A percentile compares a stretch with the other conserved stretches of the same genome.
Conservation (phyloP, 2,113 vertebrate species). For the Passer montanus region DNA sequence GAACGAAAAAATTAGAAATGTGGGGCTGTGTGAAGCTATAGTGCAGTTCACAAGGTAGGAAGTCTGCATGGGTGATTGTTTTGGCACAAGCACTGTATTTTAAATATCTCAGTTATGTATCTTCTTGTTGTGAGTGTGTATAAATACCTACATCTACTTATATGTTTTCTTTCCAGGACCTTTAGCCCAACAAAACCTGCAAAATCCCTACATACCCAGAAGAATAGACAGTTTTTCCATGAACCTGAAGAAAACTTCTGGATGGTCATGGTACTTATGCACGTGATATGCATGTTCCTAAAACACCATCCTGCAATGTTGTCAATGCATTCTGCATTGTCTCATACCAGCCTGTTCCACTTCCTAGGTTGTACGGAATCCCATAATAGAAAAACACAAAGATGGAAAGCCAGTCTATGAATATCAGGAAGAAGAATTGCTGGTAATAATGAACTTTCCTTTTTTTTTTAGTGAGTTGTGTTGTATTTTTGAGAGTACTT, state of each 20-base stretch:
- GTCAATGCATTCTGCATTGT: slow-evolving; percentile 40
- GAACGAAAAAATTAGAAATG: slow-evolving; percentile 98
- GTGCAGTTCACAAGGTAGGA: slow-evolving; percentile 96
- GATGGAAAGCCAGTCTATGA: slow-evolving; percentile 92
- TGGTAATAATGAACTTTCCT: slow-evolving; percentile 75
- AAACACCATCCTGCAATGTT: not conserved
- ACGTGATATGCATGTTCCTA: slow-evolving; percentile 4
- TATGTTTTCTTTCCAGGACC: slow-evolving; percentile 78
- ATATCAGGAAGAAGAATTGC: slow-evolving; percentile 95
- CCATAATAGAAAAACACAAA: slow-evolving; percentile 93
- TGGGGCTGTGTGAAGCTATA: slow-evolving; percentile 97
- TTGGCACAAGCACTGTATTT: not conserved
- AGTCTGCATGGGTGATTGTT: not conserved
- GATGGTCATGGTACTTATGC: slow-evolving; percentile 94
- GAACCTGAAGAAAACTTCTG: slow-evolving; percentile 96
- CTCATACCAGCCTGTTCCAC: slow-evolving; percentile 57
- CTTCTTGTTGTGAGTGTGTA: not conserved
- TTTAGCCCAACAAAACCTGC: slow-evolving; percentile 97
- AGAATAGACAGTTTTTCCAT: slow-evolving; percentile 97
- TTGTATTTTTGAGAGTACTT: not conserved
- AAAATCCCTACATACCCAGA: slow-evolving; percentile 97
- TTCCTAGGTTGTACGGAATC: slow-evolving; percentile 92
- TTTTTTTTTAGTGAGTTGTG: not conserved
- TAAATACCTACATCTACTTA: not conserved
- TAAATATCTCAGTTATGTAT: not conserved